Percentiles rank a stretch among this genome's conserved stretches.
These are phyloP conservation scores for Rhagophthalmus giganteus DNA, from an alignment of 2,888 invertebrate genomes.

Conservation along the genomic window DNA sequence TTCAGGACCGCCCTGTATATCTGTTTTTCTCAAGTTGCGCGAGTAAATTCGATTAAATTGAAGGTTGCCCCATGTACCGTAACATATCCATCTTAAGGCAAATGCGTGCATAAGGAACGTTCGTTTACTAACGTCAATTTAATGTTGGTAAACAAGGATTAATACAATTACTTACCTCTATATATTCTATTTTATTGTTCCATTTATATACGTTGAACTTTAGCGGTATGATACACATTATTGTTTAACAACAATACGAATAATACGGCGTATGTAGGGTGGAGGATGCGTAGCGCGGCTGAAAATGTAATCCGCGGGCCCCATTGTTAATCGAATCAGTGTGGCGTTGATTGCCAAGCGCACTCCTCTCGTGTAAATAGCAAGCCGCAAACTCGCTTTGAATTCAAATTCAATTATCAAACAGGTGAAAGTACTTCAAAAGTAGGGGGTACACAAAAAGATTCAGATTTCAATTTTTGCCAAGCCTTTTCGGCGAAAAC, in stretches of 20 bases:
- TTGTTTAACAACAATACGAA: conserved; percentile 18
- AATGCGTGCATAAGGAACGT: no score
- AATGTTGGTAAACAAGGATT: conserved; percentile 6
- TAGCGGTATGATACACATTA: conserved; percentile 7
- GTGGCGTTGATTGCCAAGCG: conserved; percentile 37
- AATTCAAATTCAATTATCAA: conserved; percentile 38
- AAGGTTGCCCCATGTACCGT: no score
- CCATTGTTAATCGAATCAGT: conserved; percentile 36
- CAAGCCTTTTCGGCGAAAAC: conserved; percentile 11
- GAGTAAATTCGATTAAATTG: no score
- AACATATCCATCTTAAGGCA: no score
- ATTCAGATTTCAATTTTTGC: conserved; percentile 22
- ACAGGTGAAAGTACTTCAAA: conserved; percentile 30
- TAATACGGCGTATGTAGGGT: conserved; percentile 9
- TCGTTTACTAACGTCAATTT: conserved; percentile 21
- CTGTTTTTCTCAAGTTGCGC: no score
- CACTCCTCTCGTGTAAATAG: conserved; percentile 37
- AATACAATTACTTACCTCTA: conserved; percentile 12
- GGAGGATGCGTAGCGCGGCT: conserved; percentile 22
- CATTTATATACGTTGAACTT: conserved; percentile 4
- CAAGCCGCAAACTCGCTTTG: conserved; percentile 35
- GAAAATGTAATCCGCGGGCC: conserved; percentile 34
- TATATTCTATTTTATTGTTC: conserved; percentile 17
- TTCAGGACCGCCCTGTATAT: no score
- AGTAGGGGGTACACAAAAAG: conserved; percentile 18